Evolutionary conservation across 2,888 invertebrate genomes (phyloP).

Genomic region (Deroplatys truncata): DNA sequence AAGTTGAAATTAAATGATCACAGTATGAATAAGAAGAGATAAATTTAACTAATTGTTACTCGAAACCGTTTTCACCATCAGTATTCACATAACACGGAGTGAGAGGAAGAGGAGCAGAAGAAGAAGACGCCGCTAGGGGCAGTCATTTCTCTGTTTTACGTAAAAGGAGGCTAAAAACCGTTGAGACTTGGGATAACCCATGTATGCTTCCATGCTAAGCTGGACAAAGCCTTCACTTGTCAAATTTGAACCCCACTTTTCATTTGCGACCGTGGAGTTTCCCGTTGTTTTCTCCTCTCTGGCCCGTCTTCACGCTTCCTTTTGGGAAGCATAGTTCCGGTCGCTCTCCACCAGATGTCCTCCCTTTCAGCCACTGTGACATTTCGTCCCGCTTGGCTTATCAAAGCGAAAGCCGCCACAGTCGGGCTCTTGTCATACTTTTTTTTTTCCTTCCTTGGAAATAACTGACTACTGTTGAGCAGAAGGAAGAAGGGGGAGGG

Average conservation of each 20-base stretch:
- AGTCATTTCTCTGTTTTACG: neutral
- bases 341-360: conserved; percentile 17
- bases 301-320: conserved; percentile 13
- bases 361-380: conserved; percentile 13
- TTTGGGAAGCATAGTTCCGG: conserved; percentile 19
- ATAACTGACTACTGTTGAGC: conserved; percentile 16
- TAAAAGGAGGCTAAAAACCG: neutral
- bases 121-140: neutral
- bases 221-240: neutral
- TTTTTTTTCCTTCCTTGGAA: conserved; percentile 9
- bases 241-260: neutral
- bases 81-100: neutral
- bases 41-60: too few species aligned
- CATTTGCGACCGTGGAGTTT: neutral
- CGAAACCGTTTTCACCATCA: too few species aligned
- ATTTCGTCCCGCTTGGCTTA: conserved; percentile 24
- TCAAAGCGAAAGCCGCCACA: conserved; percentile 23
- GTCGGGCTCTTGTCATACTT: neutral
- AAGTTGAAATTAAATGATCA: too few species aligned
- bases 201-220: neutral
- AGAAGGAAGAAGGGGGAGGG: neutral
- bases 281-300: neutral
- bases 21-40: too few species aligned
- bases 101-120: neutral
- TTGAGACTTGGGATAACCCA: neutral